Evolutionary conservation across 2,113 vertebrate species (phyloP), one percentile per base, ranked within the genome.

Genomic region (Caloenas nicobarica): DNA sequence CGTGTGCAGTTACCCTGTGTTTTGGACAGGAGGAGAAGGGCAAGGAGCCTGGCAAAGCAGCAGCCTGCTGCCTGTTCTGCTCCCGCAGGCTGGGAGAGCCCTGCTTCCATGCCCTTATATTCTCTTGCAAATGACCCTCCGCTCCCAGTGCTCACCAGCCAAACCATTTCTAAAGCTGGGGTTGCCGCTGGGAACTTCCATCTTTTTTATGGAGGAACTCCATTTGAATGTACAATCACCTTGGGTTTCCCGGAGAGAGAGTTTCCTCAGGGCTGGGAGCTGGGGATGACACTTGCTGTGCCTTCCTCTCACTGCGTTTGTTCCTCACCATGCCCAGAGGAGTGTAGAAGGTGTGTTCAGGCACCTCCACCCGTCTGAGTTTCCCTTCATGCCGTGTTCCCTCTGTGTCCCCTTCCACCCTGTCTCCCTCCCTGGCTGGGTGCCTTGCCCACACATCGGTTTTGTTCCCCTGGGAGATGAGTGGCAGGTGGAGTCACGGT

Each of bases 121-220:
- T 33, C 21, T 83, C n/a, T 42, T 64, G 73, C 56, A 89, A 89
- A 70, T 78, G 31, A 64, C 24, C 38, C 77, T 14, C 61, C 83
- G 23, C 29, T 78, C 17, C 53, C n/a, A 25, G n/a, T 33, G 62
- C 24, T 86, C 60, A 85, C 56, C 72, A 81, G 77, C 61, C 56
- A 94, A 66, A 86, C 44, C 86, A 54, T 40, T 94, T 77, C n/a
- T 78, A 83, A 83, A 84, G 56, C 46, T 86, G 69, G 53, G 77
- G 9, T 12, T 68, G 23, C 16, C 87, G 53, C 57, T 8, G 66
- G 93, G 88, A 89, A 82, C 18, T 93, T 89, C 85, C 12, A 0
- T 69, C 61, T 71, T 71, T 91, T 48, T 82, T 73, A 36, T 0
- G 1, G 79, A 69, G 28, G 18, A 42, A 33, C 51, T 84, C 18